These are phyloP conservation scores for Ephydatia muelleri DNA, from an alignment of 37 sponge, comb jelly and placozoan species.

Conservation along the genomic window DNA sequence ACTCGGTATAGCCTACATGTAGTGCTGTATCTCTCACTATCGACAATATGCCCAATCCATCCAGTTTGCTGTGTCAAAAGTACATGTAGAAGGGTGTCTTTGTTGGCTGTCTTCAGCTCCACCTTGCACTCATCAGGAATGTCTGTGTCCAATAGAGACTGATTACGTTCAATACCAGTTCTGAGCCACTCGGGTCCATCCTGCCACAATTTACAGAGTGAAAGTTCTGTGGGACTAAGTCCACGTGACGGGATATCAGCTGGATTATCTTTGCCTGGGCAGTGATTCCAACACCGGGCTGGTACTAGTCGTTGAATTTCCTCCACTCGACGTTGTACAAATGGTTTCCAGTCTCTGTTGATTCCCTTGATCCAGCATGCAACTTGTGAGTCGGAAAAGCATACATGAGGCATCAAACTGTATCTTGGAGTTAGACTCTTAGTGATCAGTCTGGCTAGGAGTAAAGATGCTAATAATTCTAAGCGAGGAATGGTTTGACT, in stretches of 20 bases:
- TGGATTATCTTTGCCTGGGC: constrained; percentile 30
- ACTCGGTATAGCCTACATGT: constrained; percentile 24
- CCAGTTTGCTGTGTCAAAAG: neutral
- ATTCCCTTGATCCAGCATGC: constrained; percentile 26
- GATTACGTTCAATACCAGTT: neutral
- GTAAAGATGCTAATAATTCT: constrained; percentile 18
- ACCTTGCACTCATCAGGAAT: constrained; percentile 24
- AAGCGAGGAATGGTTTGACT: constrained; percentile 24
- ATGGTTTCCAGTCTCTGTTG: constrained; percentile 29
- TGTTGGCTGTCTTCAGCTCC: constrained; percentile 16
- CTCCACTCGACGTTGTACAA: constrained; percentile 26
- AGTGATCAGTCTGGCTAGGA: constrained; percentile 16
- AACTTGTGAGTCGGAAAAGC: constrained; percentile 47
- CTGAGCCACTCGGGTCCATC: constrained; percentile 18
- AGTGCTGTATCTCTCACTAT: constrained; percentile 29
- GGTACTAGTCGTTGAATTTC: constrained; percentile 16
- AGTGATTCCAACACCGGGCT: constrained; percentile 5
- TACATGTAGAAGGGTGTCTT: neutral
- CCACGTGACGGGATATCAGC: constrained; percentile 35
- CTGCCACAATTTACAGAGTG: constrained; percentile 9
- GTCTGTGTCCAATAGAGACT: neutral
- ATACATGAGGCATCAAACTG: neutral
- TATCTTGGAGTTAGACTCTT: constrained; percentile 14
- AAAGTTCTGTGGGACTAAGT: constrained; percentile 5
- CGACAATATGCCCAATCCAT: neutral